A percentile compares a stretch with the other conserved stretches of the same genome.
Conservation (phyloP, 2,113 vertebrate genomes). For the Ciconia boyciana region DNA sequence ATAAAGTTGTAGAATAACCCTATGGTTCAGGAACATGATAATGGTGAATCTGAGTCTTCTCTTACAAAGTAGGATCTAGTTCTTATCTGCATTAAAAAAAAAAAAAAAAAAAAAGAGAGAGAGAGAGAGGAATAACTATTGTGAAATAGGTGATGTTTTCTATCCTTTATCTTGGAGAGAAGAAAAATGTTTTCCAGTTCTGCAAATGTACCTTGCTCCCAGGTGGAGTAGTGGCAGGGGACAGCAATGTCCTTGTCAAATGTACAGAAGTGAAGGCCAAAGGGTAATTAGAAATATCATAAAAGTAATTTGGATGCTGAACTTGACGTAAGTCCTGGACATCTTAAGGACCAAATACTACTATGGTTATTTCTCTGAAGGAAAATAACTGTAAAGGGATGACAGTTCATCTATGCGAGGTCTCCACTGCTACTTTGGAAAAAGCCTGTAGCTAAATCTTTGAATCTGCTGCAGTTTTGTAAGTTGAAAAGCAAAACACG, state of each 20-base stretch:
- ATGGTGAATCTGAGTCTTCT: neutral
- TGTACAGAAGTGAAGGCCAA: neutral
- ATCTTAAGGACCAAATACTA: neutral
- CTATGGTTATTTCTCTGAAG: neutral
- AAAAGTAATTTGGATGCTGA: neutral
- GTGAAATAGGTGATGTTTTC: neutral
- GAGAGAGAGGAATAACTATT: neutral
- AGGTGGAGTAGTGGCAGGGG: neutral
- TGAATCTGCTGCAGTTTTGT: neutral
- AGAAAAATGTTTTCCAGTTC: neutral
- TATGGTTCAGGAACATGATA: neutral
- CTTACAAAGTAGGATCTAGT: neutral
- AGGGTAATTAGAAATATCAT: neutral
- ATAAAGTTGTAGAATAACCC: neutral
- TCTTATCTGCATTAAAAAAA: neutral
- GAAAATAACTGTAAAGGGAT: neutral
- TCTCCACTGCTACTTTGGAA: neutral
- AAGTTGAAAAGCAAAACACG: neutral
- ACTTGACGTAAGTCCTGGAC: neutral
- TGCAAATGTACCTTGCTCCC: neutral
- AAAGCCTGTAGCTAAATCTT: neutral
- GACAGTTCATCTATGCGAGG: neutral
- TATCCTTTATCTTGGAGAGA: neutral
- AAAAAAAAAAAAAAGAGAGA: too few species aligned
- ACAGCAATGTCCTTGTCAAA: neutral